These are phyloP conservation scores for Andrena flavipes DNA, from an alignment of 2,888 invertebrate species.

Conservation along the genomic window DNA sequence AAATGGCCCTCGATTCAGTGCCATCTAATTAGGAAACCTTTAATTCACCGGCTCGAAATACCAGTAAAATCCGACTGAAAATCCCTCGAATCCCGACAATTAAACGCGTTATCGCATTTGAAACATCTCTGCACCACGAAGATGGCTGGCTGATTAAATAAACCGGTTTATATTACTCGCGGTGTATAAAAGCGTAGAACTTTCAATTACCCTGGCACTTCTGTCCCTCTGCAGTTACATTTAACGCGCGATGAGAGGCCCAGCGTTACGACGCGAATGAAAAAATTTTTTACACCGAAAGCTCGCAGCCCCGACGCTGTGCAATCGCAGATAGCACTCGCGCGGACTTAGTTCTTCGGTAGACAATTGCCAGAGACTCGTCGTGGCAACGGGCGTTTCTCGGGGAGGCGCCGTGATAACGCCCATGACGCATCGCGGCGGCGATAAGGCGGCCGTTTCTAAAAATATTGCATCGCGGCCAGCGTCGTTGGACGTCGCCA, in stretches of 20 bases:
- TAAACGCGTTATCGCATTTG: too few species aligned
- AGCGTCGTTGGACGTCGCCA: slow-evolving; percentile 16
- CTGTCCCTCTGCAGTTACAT: not conserved
- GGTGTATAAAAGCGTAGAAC: not conserved
- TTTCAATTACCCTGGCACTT: not conserved
- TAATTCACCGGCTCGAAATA: too few species aligned
- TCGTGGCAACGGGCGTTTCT: slow-evolving; percentile 24
- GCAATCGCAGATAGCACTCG: slow-evolving; percentile 25
- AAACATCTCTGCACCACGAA: too few species aligned
- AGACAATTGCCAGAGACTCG: slow-evolving; percentile 39
- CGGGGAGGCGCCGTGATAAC: slow-evolving; percentile 55
- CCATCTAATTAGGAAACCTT: too few species aligned
- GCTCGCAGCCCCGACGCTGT: not conserved
- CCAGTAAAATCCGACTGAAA: too few species aligned
- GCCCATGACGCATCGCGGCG: slow-evolving; percentile 59
- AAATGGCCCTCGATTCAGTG: too few species aligned
- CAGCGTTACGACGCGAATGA: not conserved
- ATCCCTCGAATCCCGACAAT: too few species aligned
- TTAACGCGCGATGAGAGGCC: not conserved
- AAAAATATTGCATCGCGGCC: slow-evolving; percentile 51
- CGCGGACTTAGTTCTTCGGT: slow-evolving; percentile 45
- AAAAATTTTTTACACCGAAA: not conserved
- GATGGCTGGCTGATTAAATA: too few species aligned
- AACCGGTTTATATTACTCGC: too few species aligned
- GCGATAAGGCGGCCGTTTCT: slow-evolving; percentile 55